Conservation (phyloP, 2,113 vertebrate genomes). For the Tyto alba region DNA sequence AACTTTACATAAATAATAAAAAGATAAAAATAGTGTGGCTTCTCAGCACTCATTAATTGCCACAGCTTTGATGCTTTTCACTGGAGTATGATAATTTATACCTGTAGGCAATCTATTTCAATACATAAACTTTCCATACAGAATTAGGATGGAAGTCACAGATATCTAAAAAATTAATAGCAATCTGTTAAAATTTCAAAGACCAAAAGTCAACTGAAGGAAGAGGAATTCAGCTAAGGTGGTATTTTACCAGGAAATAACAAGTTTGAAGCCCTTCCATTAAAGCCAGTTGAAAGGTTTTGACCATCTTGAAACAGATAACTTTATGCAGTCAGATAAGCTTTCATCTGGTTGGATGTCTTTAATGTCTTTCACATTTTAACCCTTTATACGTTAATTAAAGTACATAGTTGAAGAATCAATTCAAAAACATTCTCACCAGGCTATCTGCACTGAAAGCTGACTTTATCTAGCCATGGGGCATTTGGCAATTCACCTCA, state of each 20-base stretch:
- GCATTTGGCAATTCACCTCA: neutral
- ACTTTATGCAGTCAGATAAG: neutral
- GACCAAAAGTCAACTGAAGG: neutral
- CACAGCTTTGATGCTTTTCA: neutral
- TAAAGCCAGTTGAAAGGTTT: neutral
- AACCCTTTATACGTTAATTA: neutral
- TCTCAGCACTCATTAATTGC: neutral
- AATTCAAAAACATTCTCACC: neutral
- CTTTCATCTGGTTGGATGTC: neutral
- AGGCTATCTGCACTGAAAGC: neutral
- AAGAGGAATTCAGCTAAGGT: neutral
- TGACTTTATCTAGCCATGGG: neutral
- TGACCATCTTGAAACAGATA: neutral
- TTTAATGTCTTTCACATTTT: neutral
- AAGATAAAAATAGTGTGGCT: neutral
- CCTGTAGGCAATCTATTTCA: neutral
- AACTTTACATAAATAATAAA: neutral
- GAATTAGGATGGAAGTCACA: neutral
- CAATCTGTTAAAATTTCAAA: neutral
- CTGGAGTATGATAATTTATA: neutral
- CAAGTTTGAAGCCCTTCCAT: neutral
- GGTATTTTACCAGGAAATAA: neutral
- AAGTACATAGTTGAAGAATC: neutral
- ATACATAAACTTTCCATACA: neutral
- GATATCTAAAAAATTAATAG: neutral